Conservation (phyloP, 2,113 vertebrate species). For the Myiagra hebetior region DNA sequence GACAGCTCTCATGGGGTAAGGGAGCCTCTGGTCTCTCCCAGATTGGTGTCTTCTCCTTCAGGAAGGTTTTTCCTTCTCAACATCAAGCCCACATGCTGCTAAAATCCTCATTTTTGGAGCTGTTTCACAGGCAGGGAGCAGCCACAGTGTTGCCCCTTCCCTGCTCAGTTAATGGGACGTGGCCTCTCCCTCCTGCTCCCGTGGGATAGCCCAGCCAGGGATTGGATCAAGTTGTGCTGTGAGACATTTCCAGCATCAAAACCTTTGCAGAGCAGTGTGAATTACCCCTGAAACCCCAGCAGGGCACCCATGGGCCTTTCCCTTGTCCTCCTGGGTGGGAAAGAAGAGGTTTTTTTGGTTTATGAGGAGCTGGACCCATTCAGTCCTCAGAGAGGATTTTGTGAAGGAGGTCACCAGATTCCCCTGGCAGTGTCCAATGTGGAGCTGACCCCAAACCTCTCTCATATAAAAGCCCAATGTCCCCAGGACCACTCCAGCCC, state of each 20-base stretch:
- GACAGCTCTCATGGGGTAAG: accelerated
- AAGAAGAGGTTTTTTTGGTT: background rate
- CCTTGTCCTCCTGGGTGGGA: background rate
- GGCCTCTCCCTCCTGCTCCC: background rate
- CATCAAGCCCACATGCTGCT: background rate
- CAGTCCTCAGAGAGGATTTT: background rate
- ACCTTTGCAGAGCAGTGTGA: background rate
- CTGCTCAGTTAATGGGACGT: background rate
- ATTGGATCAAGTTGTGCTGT: background rate
- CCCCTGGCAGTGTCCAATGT: background rate
- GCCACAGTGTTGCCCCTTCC: background rate
- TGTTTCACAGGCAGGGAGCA: background rate
- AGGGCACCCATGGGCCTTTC: background rate
- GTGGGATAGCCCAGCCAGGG: background rate
- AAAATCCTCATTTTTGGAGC: background rate
- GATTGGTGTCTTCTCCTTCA: background rate
- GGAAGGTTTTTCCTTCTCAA: background rate
- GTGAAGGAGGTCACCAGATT: background rate
- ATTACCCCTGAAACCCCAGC: background rate
- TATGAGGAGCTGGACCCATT: background rate
- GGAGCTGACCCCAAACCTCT: background rate
- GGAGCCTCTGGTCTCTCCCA: background rate
- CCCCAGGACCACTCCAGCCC: background rate
- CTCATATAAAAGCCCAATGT: background rate
- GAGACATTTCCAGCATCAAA: background rate